These are phyloP conservation scores for Sitobion miscanthi DNA, from an alignment of 1,140 invertebrate species.

Conservation along the genomic window DNA sequence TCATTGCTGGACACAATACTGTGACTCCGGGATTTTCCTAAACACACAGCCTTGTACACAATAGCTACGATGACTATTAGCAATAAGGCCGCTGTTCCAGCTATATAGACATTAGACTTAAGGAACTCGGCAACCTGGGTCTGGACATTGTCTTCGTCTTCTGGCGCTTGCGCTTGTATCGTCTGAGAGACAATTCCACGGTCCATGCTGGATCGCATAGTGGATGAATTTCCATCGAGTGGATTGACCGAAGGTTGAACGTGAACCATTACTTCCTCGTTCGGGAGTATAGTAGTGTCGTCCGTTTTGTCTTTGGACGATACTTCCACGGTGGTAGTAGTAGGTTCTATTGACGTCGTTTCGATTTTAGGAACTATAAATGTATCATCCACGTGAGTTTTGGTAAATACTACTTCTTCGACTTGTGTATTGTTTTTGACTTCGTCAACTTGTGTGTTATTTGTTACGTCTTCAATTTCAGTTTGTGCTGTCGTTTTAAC, in stretches of 20 bases:
- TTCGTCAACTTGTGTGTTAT: background rate
- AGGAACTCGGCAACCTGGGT: background rate
- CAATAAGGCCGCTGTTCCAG: background rate
- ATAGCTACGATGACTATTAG: conserved; percentile 18
- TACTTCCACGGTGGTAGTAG: background rate
- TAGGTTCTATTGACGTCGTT: background rate
- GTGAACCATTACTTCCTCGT: background rate
- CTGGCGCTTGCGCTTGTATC: conserved; percentile 30
- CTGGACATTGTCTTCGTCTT: background rate
- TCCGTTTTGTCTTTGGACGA: background rate
- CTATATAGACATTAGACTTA: background rate
- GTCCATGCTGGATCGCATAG: background rate
- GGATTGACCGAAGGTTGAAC: background rate
- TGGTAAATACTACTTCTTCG: background rate
- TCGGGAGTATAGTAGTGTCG: background rate
- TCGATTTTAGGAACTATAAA: background rate
- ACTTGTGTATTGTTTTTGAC: background rate
- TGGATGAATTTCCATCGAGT: background rate
- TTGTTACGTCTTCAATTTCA: background rate
- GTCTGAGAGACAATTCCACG: background rate
- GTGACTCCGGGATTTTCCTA: background rate
- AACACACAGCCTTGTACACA: conserved; percentile 5
- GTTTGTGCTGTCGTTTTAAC: background rate
- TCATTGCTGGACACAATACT: background rate
- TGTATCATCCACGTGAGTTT: background rate